These are phyloP conservation scores for Cerastoderma edule DNA, from an alignment of 2,888 invertebrate species.

Conservation along the genomic window DNA sequence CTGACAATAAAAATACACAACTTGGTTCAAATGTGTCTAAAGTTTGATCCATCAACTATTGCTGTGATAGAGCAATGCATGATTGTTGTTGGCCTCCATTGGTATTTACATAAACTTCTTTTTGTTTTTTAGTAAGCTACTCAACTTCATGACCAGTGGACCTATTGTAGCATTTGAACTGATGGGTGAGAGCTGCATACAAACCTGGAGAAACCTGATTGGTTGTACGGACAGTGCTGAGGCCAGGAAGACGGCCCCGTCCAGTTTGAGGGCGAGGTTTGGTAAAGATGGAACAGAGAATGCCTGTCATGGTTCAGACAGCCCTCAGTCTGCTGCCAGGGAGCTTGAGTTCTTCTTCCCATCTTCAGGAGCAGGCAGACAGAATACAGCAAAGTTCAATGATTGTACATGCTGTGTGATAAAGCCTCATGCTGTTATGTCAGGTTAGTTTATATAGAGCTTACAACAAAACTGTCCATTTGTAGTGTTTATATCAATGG, in stretches of 20 bases:
- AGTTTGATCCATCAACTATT: too few relatives aligned
- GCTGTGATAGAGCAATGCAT: too few relatives aligned
- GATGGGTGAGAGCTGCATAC: conserved; percentile 89
- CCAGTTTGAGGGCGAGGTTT: conserved; percentile 79
- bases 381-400: conserved; percentile 80
- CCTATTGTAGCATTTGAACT: conserved; percentile 90
- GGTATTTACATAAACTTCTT: too few relatives aligned
- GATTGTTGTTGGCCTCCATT: too few relatives aligned
- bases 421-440: conserved; percentile 94
- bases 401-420: conserved; percentile 88
- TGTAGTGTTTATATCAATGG: too few relatives aligned
- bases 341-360: conserved; percentile 85
- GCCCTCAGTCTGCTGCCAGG: conserved; percentile 85
- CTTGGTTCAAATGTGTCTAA: too few relatives aligned
- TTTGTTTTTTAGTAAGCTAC: conserved; percentile 85
- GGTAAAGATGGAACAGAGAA: conserved; percentile 81
- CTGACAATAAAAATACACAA: too few relatives aligned
- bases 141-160: conserved; percentile 89
- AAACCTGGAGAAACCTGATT: conserved; percentile 86
- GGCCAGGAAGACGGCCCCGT: conserved; percentile 77
- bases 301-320: conserved; percentile 87
- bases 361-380: conserved; percentile 70
- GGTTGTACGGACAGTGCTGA: conserved; percentile 84
- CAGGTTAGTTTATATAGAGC: conserved; percentile 86
- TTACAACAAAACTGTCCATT: too few relatives aligned